Percentiles rank a stretch among this genome's conserved stretches.
These are phyloP conservation scores for Tauraco hartlaubi DNA, from an alignment of 2,797 vertebrate species.

Conservation along the genomic window DNA sequence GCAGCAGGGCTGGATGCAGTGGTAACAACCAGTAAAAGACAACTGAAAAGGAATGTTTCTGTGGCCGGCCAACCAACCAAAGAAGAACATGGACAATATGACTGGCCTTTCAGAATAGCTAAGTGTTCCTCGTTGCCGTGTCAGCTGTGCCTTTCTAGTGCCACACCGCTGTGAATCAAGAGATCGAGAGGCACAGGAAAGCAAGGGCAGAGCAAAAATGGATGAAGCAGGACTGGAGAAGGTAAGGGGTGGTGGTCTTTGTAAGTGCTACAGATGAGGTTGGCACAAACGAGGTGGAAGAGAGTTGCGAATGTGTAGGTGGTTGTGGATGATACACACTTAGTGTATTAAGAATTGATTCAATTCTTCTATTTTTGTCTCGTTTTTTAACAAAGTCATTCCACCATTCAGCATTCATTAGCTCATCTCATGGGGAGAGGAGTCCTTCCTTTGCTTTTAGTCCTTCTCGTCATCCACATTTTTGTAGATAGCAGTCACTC, in stretches of 20 bases:
- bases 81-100: not conserved
- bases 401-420: not conserved
- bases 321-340: not conserved
- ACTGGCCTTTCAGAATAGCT: not conserved
- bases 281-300: not conserved
- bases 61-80: not conserved
- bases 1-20: not conserved
- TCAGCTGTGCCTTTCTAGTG: not conserved
- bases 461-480: not conserved
- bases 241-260: not conserved
- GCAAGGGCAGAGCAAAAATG: not conserved
- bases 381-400: not conserved
- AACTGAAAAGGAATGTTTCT: not conserved
- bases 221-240: not conserved
- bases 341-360: not conserved
- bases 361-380: not conserved
- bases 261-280: not conserved
- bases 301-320: not conserved
- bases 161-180: not conserved
- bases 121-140: not conserved
- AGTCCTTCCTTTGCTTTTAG: not conserved
- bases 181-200: not conserved
- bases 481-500: constrained; percentile 9
- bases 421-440: not conserved
- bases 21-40: not conserved